Conservation (phyloP, 1,140 invertebrate genomes). For the Parapsyche elsis region DNA sequence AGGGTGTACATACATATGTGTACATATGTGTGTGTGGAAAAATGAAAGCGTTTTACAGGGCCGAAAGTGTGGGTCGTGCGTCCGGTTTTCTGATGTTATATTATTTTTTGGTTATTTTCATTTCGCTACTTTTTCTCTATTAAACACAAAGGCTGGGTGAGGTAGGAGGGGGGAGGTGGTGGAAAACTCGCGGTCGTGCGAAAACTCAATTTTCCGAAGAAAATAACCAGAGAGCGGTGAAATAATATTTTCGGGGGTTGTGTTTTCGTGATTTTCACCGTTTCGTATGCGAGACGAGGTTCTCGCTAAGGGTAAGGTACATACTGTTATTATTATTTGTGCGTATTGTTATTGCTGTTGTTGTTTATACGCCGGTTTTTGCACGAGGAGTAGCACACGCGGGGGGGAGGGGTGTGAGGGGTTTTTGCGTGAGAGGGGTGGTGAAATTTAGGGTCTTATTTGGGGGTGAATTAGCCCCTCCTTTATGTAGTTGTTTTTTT, state of each 20-base stretch:
- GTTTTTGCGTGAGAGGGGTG: neutral
- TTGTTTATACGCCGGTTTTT: neutral
- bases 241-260: too few relatives aligned
- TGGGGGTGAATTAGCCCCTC: conserved; percentile 11
- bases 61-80: neutral
- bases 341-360: conserved; percentile 8
- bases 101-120: too few relatives aligned
- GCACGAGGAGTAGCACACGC: neutral
- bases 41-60: conserved; percentile 43
- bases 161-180: neutral
- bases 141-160: conserved; percentile 18
- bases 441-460: conserved; percentile 16
- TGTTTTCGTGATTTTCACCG: too few relatives aligned
- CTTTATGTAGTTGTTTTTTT: neutral
- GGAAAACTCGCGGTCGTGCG: neutral
- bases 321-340: conserved; percentile 17
- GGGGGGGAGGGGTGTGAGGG: neutral
- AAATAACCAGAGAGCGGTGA: neutral
- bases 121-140: neutral
- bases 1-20: neutral
- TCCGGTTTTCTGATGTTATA: too few relatives aligned
- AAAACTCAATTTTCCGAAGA: conserved; percentile 10
- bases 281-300: too few relatives aligned
- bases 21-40: conserved; percentile 2
- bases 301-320: neutral